Base-by-base conservation (phyloP, 2,113 vertebrate species). In the Conger conger region DNA sequence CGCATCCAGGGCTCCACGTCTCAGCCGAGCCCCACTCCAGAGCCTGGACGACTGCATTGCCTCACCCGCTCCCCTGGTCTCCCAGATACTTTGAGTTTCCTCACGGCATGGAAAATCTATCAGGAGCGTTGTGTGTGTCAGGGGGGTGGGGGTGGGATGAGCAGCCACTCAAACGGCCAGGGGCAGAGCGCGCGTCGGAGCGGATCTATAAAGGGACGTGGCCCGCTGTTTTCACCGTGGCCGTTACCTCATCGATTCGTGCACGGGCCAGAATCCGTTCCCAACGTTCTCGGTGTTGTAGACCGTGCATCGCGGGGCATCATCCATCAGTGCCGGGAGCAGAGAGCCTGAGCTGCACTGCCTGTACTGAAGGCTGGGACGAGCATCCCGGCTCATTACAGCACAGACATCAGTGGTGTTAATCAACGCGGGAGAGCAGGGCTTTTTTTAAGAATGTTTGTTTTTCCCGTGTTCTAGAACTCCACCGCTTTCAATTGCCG, bases 21-120 rank as follows among this genome's bases (percentile, higher is more conserved):
- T n/a, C 2, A 27, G 7, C 27, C n/a, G 60, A 33, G 68, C 0
- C n/a, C 79, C 0, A 5, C 60, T 6, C 18, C 30, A 8, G n/a
- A 16, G 84, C 4, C 4, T 38, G 35, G 38, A 40, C 30, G 11
- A 73, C 38, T 76, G 79, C 9, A 23, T n/a, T 73, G n/a, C 36
- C 38, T 85, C 84, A 81, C 79, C 79, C 45, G 40, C 79, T 35
- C 11, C n/a, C 3, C 36, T 33, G 38, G 57, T 33, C 45, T 81
- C 57, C 27, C 3, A 23, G 33, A 68, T 68, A 45, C 54, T 27
- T 3, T 73, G 30, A n/a, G 18, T 18, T 54, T 85, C 35, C 68
- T 81, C 81, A 85, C 73, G 81, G 84, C 57, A 30, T 81, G 84
- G 84, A 85, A 85, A 85, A 81, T 85, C 84, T 85, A 81, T 85